A percentile compares a stretch with the other conserved stretches of the same genome.
Evolutionary conservation across 1,140 invertebrate genomes (phyloP).

Genomic region (Samia ricini): DNA sequence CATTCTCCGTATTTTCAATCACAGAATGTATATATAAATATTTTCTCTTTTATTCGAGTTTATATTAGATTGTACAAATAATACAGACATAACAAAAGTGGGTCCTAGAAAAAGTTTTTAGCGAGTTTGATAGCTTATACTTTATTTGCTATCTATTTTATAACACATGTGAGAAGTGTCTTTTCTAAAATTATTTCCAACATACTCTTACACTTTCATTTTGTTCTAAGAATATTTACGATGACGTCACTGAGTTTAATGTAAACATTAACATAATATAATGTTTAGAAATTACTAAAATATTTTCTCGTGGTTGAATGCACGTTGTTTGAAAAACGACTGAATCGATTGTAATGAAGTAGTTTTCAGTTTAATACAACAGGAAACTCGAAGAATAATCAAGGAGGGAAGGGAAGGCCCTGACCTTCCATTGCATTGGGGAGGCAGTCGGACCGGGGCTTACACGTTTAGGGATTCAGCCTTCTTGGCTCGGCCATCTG

Average conservation of each 20-base stretch:
- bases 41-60: neutral
- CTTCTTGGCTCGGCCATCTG: too few species aligned
- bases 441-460: too few species aligned
- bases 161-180: neutral
- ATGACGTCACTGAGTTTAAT: neutral
- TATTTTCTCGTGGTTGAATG: too few species aligned
- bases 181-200: neutral
- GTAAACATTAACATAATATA: neutral
- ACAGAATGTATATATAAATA: neutral
- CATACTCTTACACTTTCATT: neutral
- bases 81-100: neutral
- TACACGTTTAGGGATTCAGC: too few species aligned
- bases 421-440: too few species aligned
- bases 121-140: neutral
- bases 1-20: too few species aligned
- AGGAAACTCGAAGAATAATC: too few species aligned
- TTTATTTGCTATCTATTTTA: neutral
- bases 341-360: too few species aligned
- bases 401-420: too few species aligned
- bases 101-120: neutral
- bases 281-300: too few species aligned
- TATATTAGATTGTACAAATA: neutral
- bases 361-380: too few species aligned
- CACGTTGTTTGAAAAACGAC: too few species aligned
- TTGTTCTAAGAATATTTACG: neutral